Evolutionary conservation across 2,797 vertebrate species (phyloP).

Genomic region (Brachyrhaphis roseni): DNA sequence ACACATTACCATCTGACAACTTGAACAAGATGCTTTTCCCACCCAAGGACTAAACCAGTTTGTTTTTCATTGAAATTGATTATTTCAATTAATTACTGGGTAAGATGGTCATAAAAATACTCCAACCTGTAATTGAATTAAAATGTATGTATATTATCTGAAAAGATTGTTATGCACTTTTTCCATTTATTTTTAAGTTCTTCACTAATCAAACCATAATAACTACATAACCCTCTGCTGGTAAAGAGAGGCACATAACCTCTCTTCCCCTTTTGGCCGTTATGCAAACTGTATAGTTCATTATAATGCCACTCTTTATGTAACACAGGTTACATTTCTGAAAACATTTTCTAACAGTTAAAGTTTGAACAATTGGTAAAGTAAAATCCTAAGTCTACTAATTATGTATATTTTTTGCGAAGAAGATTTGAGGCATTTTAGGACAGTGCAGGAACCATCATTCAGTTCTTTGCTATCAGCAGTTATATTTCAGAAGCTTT

Average conservation of each 20-base stretch:
- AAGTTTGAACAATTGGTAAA: not conserved
- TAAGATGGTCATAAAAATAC: not conserved
- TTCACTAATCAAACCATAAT: not conserved
- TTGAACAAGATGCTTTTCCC: not conserved
- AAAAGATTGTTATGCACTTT: not conserved
- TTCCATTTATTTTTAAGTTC: not conserved
- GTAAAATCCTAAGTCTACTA: not conserved
- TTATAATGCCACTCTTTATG: not conserved
- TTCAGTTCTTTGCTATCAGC: not conserved
- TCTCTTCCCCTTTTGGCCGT: not conserved
- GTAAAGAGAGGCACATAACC: not conserved
- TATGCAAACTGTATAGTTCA: not conserved
- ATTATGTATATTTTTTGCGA: not conserved
- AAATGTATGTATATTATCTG: not conserved
- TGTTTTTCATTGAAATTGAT: not conserved
- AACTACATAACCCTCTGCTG: not conserved
- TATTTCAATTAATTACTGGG: not conserved
- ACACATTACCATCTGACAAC: not conserved
- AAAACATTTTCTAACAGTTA: not conserved
- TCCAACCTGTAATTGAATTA: not conserved
- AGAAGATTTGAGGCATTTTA: not conserved
- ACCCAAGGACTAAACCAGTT: not conserved
- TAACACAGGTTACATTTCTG: not conserved
- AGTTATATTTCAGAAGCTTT: conserved; percentile 12
- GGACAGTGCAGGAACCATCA: not conserved